phyloP scores from a whole-genome alignment of 2,797 vertebrate genomes.

The Anisognathus igniventris region DNA sequence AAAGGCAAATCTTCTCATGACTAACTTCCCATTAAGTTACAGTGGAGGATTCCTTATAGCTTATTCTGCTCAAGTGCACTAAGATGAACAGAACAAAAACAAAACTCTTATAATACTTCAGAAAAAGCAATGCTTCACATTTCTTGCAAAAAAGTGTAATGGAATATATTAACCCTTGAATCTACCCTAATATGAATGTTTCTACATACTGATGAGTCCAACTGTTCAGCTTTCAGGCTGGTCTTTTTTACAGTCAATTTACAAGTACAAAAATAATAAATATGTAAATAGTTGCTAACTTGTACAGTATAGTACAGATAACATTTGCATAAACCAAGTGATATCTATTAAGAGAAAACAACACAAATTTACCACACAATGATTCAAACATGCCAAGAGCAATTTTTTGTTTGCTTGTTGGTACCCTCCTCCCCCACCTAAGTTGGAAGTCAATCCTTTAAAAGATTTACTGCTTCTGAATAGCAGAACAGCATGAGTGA shows the following conservation, averaged over 20 bases:
- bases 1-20: not conserved
- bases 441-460: not conserved
- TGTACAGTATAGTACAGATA: not conserved
- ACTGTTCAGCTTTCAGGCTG: constrained; percentile 65
- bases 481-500: not conserved
- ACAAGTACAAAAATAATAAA: not conserved
- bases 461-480: not conserved
- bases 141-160: not conserved
- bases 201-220: not conserved
- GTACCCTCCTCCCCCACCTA: not conserved
- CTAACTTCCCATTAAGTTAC: not conserved
- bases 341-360: not conserved
- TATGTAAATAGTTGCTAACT: not conserved
- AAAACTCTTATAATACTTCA: not conserved
- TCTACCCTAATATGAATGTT: not conserved
- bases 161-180: not conserved
- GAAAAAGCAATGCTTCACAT: not conserved
- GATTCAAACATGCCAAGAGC: not conserved
- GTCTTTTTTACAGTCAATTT: not conserved
- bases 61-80: not conserved
- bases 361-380: not conserved
- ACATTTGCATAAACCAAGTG: not conserved
- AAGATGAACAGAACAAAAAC: not conserved
- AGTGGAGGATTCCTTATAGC: not conserved
- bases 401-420: not conserved